Evolutionary conservation across 2,888 invertebrate genomes (phyloP).

Genomic region (Heterodera filipjevi): DNA sequence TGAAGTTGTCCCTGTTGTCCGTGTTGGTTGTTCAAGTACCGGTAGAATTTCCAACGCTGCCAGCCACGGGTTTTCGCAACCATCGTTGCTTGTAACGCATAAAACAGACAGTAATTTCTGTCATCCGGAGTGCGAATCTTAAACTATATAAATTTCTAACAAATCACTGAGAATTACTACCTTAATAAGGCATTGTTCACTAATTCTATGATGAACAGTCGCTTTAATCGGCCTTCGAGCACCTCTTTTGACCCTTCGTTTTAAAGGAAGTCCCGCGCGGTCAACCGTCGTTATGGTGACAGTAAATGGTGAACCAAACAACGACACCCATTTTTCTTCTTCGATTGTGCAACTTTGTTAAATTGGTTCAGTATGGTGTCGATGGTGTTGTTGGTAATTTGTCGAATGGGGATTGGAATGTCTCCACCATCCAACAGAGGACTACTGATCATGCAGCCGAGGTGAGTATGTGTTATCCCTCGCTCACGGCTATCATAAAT

Average conservation of each 20-base stretch:
- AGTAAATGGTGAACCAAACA: background rate
- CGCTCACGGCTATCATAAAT: background rate
- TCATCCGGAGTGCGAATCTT: background rate
- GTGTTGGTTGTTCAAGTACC: background rate
- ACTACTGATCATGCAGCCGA: background rate
- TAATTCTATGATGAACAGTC: background rate
- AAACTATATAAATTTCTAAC: no score
- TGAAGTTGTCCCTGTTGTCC: background rate
- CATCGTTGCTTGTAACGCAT: background rate
- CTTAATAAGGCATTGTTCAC: background rate
- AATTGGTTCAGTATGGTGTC: conserved; percentile 4
- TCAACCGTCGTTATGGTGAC: background rate
- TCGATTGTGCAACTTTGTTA: background rate
- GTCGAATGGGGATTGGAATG: background rate
- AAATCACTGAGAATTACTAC: background rate
- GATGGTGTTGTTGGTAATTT: background rate
- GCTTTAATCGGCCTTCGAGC: background rate
- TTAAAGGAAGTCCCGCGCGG: background rate
- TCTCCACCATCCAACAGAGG: background rate
- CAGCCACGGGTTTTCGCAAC: background rate
- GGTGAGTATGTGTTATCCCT: background rate
- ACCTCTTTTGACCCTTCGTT: background rate
- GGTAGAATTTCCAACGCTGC: background rate
- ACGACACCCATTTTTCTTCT: background rate
- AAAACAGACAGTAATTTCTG: background rate